phyloP scores from a whole-genome alignment of 2,888 invertebrate genomes.

The Tigriopus californicus region DNA sequence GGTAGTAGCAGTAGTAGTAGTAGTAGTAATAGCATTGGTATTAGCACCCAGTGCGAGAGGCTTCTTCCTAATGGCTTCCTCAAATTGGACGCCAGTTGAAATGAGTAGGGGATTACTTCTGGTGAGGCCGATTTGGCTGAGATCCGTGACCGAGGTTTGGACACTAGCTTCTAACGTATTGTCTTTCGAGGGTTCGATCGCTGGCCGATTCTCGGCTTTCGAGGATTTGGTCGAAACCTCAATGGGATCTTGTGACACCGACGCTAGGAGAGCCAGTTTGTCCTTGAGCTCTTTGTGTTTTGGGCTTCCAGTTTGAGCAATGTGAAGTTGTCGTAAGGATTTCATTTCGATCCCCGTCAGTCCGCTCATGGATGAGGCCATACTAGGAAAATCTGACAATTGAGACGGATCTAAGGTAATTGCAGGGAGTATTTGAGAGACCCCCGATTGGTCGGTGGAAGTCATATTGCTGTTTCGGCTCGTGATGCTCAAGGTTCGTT shows the following conservation, averaged over 20 bases:
- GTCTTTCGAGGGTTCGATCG: background rate
- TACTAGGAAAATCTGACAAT: background rate
- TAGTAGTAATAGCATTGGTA: slow-evolving; percentile 12
- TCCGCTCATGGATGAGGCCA: no score
- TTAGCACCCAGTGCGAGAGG: slow-evolving; percentile 7
- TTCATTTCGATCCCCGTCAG: no score
- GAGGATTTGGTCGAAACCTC: background rate
- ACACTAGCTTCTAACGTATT: background rate
- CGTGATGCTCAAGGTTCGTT: background rate
- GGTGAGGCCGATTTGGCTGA: background rate
- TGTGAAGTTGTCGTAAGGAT: no score
- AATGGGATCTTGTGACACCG: background rate
- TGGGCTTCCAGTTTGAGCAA: background rate
- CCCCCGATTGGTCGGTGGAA: background rate
- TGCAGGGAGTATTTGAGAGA: background rate
- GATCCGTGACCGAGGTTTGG: slow-evolving; percentile 7
- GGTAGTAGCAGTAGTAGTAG: slow-evolving; percentile 11
- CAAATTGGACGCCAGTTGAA: background rate
- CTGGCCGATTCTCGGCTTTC: background rate
- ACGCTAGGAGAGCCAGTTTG: background rate
- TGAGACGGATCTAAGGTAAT: background rate
- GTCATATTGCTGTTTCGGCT: background rate
- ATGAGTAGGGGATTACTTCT: background rate
- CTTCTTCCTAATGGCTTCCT: background rate
- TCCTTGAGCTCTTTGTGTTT: slow-evolving; percentile 3